These are phyloP conservation scores for Tragulus kanchil DNA, from an alignment of 2,113 vertebrate species.

Conservation along the genomic window DNA sequence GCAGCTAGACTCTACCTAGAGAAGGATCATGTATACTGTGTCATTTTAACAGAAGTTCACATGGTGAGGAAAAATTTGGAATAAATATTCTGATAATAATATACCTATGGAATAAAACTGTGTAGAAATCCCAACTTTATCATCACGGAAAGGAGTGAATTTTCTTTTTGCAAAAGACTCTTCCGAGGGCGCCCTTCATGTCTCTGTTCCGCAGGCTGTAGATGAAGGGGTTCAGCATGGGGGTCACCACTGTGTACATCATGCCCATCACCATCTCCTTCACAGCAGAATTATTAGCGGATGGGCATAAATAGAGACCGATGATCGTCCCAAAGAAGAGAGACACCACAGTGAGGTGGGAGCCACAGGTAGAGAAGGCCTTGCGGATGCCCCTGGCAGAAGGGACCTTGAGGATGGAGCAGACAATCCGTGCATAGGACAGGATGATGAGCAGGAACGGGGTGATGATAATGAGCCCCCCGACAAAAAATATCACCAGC, in stretches of 20 bases:
- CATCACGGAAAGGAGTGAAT: neutral
- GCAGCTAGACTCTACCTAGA: neutral
- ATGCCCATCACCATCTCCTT: constrained; percentile 62
- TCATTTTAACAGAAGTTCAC: neutral
- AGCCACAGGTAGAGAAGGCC: constrained; percentile 79
- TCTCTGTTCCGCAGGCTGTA: constrained; percentile 65
- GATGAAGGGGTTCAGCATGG: constrained; percentile 78
- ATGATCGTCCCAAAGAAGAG: constrained; percentile 75
- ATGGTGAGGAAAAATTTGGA: neutral
- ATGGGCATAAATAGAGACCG: constrained; percentile 65
- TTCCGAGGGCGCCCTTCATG: constrained; percentile 19
- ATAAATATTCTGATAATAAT: neutral
- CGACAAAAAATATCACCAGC: accelerated
- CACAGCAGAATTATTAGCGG: neutral
- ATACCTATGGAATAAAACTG: neutral
- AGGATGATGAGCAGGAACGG: constrained; percentile 32
- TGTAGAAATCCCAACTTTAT: neutral
- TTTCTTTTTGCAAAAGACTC: constrained; percentile 22
- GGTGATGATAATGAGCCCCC: neutral
- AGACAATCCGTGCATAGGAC: constrained; percentile 73
- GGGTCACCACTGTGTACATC: constrained; percentile 72
- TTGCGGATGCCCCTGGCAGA: constrained; percentile 49
- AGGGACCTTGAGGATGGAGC: constrained; percentile 63
- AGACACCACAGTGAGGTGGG: constrained; percentile 75
- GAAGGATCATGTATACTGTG: neutral